phyloP scores from a whole-genome alignment of 2,888 invertebrate genomes.

The Cheilosia variabilis region DNA sequence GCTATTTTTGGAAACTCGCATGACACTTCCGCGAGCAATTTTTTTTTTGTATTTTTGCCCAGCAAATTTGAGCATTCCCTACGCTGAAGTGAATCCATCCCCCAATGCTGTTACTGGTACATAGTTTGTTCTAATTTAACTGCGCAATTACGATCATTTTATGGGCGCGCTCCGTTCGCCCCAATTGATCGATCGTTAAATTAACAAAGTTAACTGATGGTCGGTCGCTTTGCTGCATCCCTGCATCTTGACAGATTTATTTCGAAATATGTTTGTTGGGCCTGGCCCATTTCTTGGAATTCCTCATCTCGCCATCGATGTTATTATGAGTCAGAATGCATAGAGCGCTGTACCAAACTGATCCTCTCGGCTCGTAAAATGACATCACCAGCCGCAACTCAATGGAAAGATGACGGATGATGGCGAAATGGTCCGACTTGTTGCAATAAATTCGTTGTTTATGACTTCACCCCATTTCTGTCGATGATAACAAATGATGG shows the following conservation, averaged over 20 bases:
- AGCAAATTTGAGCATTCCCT: slow-evolving; percentile 16
- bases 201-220: slow-evolving; percentile 17
- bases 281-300: slow-evolving; percentile 29
- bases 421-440: slow-evolving; percentile 16
- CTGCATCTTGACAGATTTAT: slow-evolving; percentile 36
- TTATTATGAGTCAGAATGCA: slow-evolving; percentile 14
- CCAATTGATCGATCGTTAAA: slow-evolving; percentile 55
- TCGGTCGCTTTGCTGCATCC: slow-evolving; percentile 7
- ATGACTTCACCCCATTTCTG: slow-evolving; percentile 38
- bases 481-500: slow-evolving; percentile 26
- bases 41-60: neutral
- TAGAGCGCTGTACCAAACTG: neutral
- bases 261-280: slow-evolving; percentile 30
- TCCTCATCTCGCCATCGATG: slow-evolving; percentile 9
- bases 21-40: slow-evolving; percentile 59
- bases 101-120: neutral
- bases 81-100: slow-evolving; percentile 3
- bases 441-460: slow-evolving; percentile 32
- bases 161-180: slow-evolving; percentile 15
- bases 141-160: neutral
- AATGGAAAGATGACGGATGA: slow-evolving; percentile 41
- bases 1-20: slow-evolving; percentile 62
- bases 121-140: slow-evolving; percentile 33
- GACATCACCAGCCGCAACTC: slow-evolving; percentile 47
- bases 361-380: slow-evolving; percentile 27